phyloP scores from a whole-genome alignment of 2,797 vertebrate genomes.

The Etheostoma nigrum region DNA sequence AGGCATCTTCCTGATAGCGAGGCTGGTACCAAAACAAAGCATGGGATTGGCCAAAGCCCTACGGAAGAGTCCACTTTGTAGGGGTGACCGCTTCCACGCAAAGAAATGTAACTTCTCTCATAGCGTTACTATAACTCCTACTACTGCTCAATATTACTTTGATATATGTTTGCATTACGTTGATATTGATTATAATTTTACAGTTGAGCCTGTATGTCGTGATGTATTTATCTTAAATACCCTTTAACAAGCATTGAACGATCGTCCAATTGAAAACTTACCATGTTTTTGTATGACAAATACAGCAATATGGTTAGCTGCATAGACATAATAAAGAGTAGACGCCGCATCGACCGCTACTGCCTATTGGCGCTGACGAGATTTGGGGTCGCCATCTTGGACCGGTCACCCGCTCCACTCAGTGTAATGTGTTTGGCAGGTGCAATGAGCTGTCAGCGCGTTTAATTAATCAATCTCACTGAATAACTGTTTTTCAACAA shows the following conservation, averaged over 20 bases:
- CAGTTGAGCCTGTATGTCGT: accelerated
- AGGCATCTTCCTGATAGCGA: constrained; percentile 11
- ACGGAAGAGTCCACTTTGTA: constrained; percentile 42
- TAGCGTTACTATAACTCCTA: accelerated
- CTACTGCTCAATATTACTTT: neutral
- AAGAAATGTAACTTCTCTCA: accelerated
- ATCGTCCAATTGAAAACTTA: neutral
- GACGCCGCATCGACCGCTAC: too few species aligned
- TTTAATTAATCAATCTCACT: too few species aligned
- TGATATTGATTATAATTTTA: neutral
- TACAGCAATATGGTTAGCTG: neutral
- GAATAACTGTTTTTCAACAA: too few species aligned
- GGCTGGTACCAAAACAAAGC: constrained; percentile 63
- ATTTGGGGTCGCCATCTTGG: too few species aligned
- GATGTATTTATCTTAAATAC: neutral
- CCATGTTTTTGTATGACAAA: neutral
- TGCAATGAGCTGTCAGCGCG: too few species aligned
- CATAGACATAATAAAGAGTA: too few species aligned
- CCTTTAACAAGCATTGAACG: neutral
- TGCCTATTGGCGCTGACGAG: too few species aligned
- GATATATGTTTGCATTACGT: accelerated
- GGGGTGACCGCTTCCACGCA: neutral
- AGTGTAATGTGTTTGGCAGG: too few species aligned
- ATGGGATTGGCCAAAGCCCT: constrained; percentile 52
- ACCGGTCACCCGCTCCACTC: too few species aligned